Conservation (phyloP, 2,113 vertebrate genomes). For the Platycercus adscitus region DNA sequence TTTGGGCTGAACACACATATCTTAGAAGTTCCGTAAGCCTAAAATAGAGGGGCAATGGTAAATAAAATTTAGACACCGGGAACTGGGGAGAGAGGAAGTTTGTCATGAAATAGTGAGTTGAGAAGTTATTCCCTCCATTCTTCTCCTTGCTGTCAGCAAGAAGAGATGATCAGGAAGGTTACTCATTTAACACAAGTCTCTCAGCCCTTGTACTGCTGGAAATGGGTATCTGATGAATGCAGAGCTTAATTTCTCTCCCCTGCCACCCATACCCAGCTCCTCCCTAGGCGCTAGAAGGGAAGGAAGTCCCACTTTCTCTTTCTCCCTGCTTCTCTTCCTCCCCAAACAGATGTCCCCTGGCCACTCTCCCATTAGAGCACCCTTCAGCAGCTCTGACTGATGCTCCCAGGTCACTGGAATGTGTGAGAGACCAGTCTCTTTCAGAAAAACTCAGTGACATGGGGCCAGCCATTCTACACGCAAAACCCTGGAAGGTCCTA, state of each 20-base stretch:
- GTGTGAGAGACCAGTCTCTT: not conserved
- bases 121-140: not conserved
- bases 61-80: not conserved
- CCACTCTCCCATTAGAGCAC: not conserved
- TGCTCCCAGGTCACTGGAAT: not conserved
- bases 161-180: not conserved
- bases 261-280: not conserved
- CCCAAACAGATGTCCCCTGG: fast-evolving
- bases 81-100: not conserved
- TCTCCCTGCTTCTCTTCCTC: not conserved
- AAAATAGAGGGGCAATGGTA: not conserved
- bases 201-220: not conserved
- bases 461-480: not conserved
- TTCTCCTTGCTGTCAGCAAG: not conserved
- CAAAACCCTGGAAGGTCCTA: not conserved
- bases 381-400: not conserved
- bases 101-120: not conserved
- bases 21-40: not conserved
- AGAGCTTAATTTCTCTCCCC: not conserved
- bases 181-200: not conserved
- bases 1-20: not conserved
- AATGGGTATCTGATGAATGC: fast-evolving
- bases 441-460: not conserved
- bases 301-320: not conserved
- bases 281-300: not conserved